Base-by-base conservation (phyloP, 1,140 invertebrate genomes). In the Acyrthosiphon pisum region DNA sequence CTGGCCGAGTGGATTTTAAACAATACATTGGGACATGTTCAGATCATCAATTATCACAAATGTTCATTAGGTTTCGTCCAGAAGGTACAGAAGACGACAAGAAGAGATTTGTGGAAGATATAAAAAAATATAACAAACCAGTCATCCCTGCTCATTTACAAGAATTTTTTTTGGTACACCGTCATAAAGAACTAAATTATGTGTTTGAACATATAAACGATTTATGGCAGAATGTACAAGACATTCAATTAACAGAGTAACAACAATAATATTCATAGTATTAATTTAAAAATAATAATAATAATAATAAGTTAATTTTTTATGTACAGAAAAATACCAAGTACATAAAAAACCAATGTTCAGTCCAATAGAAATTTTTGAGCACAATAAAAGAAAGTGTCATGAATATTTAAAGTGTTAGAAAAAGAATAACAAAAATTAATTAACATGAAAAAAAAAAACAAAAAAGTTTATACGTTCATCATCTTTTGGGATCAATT, bases 401-500 rank as follows among this genome's bases (percentile, higher is more conserved):
- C 91, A 93, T 93, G 81, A 84, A 37, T 92, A 83, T 93, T 83
- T 91, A 35, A 86, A 93, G 81, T 84, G 91, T 93, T 93, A 93
- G 76, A 92, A 92, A 92, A 92, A 92, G 46, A 92, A 92, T 50
- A 92, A 83, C 44, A 92, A 92, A 86, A 41, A 93, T 60, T 30
- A 89, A 60, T 68, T 60, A 68, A 90, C 53, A 44, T 41, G 30
- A 84, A 37, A 83, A 84, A 83, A 84, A n/a, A 91, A 81, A 81
- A 76, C 18, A 35, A 76, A 91, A 18, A 88, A 88, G 26, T 48
- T 22, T 86, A 18, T 56, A 93, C n/a, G 26, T 50, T 81, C 26
- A 93, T 97, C 97, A 97, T 96, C 97, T 96, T 91, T 96, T 96
- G 94, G 96, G 95, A 94, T 97, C 97, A 37, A 90, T 93, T 35